Conservation (phyloP, 2,113 vertebrate species). For the Amazona guildingii region DNA sequence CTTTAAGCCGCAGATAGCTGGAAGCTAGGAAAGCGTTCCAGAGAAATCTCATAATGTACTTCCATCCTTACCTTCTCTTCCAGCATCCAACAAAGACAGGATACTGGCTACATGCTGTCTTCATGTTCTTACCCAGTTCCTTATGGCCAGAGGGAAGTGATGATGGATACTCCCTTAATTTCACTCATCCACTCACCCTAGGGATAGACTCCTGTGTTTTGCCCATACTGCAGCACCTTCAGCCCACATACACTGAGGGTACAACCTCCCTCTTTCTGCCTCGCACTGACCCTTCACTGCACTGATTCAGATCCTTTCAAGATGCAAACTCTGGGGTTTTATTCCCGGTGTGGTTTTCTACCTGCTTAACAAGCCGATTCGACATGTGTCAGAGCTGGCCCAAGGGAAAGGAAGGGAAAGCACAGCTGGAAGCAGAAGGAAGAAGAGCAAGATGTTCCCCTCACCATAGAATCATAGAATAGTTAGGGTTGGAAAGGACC, state of each 20-base stretch:
- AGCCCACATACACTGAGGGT: accelerated
- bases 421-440: slow-evolving; percentile 1
- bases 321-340: background rate
- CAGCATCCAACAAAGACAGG: background rate
- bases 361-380: background rate
- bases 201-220: background rate
- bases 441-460: background rate
- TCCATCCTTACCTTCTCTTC: background rate
- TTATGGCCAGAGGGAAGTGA: background rate
- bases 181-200: background rate
- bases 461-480: background rate
- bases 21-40: background rate
- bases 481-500: no score
- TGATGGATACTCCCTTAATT: background rate
- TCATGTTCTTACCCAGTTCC: background rate
- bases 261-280: background rate
- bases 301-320: background rate
- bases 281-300: background rate
- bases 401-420: background rate
- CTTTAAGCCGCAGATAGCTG: background rate
- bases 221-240: background rate
- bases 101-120: background rate
- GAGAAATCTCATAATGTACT: background rate
- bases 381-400: background rate
- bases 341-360: background rate